Evolutionary conservation across 2,888 invertebrate genomes (phyloP).

Genomic region (Dasypogon diadema): DNA sequence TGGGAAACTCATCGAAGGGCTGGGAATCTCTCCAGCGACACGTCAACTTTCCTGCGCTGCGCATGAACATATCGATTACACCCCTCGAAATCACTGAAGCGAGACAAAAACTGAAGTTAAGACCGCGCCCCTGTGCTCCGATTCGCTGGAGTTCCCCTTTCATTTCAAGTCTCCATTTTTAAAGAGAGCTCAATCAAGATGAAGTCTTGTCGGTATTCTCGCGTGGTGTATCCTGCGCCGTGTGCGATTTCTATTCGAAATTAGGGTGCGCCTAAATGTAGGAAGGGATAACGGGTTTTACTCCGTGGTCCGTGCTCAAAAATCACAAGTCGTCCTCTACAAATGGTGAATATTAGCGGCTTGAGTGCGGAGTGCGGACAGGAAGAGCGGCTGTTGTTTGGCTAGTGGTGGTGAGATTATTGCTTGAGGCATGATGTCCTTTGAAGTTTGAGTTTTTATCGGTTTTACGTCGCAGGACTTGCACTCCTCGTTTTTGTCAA

Average conservation of each 20-base stretch:
- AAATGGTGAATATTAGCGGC: too few relatives aligned
- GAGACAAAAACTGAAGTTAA: constrained; percentile 58
- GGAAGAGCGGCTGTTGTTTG: too few relatives aligned
- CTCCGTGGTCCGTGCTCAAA: too few relatives aligned
- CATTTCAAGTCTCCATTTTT: constrained; percentile 32
- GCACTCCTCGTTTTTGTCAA: constrained; percentile 28
- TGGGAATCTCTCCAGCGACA: background rate
- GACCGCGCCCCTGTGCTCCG: constrained; percentile 61
- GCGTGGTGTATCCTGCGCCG: constrained; percentile 1
- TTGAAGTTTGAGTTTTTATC: constrained; percentile 32
- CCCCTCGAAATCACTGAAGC: constrained; percentile 61
- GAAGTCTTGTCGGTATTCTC: background rate
- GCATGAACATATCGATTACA: constrained; percentile 49
- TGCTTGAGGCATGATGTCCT: constrained; percentile 11
- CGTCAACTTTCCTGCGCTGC: background rate
- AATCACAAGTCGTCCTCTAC: too few relatives aligned
- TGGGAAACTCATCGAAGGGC: constrained; percentile 15
- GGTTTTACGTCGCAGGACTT: background rate
- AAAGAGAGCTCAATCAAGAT: constrained; percentile 8
- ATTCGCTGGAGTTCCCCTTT: constrained; percentile 64
- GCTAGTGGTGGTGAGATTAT: constrained; percentile 18
- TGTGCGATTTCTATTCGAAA: background rate
- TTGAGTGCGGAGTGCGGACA: too few relatives aligned
- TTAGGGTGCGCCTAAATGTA: background rate
- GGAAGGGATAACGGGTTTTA: constrained; percentile 5